A percentile compares a stretch with the other conserved stretches of the same genome.
These are phyloP conservation scores for Brachyrhaphis roseni DNA, from an alignment of 2,797 vertebrate genomes.

Conservation along the genomic window DNA sequence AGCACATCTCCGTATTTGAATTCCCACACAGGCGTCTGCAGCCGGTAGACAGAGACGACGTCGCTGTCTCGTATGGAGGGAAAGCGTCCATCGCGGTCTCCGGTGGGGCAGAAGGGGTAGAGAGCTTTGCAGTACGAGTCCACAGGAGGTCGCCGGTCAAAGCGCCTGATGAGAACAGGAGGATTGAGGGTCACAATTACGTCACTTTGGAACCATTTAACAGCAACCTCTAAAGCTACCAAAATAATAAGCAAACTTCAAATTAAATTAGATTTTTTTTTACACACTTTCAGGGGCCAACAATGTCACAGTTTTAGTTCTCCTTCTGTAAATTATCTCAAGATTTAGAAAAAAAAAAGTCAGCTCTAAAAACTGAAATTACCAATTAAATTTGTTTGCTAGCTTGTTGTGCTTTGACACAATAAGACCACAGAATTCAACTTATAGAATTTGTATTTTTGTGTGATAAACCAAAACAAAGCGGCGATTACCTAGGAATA, in stretches of 20 bases:
- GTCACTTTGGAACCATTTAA: neutral
- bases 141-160: slow-evolving; percentile 86
- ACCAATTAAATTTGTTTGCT: neutral
- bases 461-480: neutral
- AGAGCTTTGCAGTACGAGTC: slow-evolving; percentile 92
- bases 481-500: neutral
- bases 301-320: neutral
- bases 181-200: neutral
- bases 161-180: slow-evolving; percentile 81
- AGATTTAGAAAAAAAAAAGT: neutral
- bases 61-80: slow-evolving; percentile 87
- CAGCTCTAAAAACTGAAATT: neutral
- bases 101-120: slow-evolving; percentile 93
- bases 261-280: neutral
- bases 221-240: neutral
- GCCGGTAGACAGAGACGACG: slow-evolving; percentile 88
- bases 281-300: neutral
- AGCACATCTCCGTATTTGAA: slow-evolving; percentile 93
- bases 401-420: neutral
- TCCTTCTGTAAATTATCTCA: neutral
- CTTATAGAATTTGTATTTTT: neutral
- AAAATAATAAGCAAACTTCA: neutral
- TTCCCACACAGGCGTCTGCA: slow-evolving; percentile 97
- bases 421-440: neutral
- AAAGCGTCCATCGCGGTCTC: slow-evolving; percentile 84